phyloP scores from a whole-genome alignment of 1,140 invertebrate species.

The Musca domestica region DNA sequence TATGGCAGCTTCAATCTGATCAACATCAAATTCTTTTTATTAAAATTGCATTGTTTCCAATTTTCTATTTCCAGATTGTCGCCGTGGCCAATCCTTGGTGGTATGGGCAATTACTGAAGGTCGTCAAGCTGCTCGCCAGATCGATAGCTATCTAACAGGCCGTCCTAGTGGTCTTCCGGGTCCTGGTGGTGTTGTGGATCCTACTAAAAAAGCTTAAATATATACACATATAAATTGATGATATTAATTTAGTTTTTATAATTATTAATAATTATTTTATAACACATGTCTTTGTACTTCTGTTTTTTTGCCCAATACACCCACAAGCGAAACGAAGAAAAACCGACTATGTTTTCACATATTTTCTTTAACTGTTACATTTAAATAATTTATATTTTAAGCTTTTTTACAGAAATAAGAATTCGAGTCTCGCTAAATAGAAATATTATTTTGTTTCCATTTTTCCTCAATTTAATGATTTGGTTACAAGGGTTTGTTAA shows the following conservation, averaged over 20 bases:
- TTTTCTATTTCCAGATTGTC: constrained; percentile 72
- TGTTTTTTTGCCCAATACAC: background rate
- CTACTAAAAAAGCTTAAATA: constrained; percentile 31
- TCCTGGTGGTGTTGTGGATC: constrained; percentile 80
- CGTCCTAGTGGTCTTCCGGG: constrained; percentile 76
- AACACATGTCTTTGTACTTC: background rate
- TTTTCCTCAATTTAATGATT: no score
- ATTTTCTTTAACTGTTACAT: no score
- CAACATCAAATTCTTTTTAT: no score
- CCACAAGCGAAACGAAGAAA: no score
- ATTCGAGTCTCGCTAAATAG: no score
- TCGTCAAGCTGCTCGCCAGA: constrained; percentile 90
- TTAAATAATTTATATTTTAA: no score
- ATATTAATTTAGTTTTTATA: background rate
- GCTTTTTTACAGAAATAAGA: no score
- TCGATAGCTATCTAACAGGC: constrained; percentile 85
- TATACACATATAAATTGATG: background rate
- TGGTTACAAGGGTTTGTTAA: no score
- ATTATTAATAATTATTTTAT: background rate
- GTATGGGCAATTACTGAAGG: constrained; percentile 99
- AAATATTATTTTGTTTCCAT: no score
- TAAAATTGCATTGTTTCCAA: no score
- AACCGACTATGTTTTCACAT: no score
- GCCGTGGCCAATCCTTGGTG: constrained; percentile 94
- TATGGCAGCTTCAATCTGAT: no score